A percentile compares a stretch with the other conserved stretches of the same genome.
Conservation (phyloP, 2,113 vertebrate species). For the Pluvianellus socialis region DNA sequence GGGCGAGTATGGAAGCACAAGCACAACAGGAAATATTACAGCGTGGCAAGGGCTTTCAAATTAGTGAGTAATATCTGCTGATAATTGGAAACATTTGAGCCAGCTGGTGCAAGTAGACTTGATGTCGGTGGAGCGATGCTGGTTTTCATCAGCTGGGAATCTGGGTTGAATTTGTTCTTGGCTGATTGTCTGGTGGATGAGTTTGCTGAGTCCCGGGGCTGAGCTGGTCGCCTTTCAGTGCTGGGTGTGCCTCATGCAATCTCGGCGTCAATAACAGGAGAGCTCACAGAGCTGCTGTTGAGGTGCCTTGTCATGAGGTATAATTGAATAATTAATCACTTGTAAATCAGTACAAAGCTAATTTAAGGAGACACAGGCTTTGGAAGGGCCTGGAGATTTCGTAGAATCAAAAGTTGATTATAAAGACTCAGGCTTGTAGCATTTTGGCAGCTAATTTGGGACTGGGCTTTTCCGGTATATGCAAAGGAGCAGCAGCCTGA, state of each 20-base stretch:
- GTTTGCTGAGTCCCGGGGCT: background rate
- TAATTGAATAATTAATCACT: slow-evolving; percentile 26
- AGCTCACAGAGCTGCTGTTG: background rate
- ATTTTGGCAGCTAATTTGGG: background rate
- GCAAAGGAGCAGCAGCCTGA: background rate
- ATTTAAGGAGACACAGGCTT: background rate
- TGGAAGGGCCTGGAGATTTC: background rate
- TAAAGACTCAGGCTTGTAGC: background rate
- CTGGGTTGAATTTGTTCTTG: background rate
- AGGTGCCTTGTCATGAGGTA: background rate
- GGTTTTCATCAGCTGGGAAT: slow-evolving; percentile 38
- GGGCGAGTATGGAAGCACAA: background rate
- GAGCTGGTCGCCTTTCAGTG: background rate
- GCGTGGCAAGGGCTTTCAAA: background rate
- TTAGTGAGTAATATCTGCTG: background rate
- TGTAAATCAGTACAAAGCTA: slow-evolving; percentile 9
- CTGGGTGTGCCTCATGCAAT: background rate
- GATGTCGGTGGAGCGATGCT: background rate
- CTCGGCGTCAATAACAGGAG: background rate
- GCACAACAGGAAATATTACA: background rate
- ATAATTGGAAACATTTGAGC: slow-evolving; percentile 35
- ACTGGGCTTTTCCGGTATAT: background rate
- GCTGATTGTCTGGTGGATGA: background rate
- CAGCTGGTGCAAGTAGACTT: slow-evolving; percentile 14
- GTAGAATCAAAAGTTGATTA: background rate